Evolutionary conservation across 2,888 invertebrate species (phyloP).

Genomic region (Dusona sp.): DNA sequence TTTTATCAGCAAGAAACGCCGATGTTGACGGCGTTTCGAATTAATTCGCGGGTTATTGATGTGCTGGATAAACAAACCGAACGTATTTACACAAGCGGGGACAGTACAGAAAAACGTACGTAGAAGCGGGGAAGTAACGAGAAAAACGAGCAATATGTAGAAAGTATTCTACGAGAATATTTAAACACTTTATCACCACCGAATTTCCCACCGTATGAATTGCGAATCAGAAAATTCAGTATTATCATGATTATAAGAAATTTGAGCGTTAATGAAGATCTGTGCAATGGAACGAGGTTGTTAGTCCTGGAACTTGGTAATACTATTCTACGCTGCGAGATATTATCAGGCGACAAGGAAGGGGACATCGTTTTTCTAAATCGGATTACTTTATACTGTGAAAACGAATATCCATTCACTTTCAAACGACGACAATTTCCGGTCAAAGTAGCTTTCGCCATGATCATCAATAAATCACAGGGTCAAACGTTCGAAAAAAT

Average conservation of each 20-base stretch:
- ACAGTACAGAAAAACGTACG: constrained; percentile 59
- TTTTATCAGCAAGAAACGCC: constrained; percentile 59
- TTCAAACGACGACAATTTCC: constrained; percentile 67
- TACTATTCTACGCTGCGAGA: constrained; percentile 58
- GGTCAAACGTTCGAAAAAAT: constrained; percentile 66
- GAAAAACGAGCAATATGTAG: constrained; percentile 27
- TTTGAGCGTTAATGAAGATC: constrained; percentile 52
- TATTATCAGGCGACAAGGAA: constrained; percentile 65
- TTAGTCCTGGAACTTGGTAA: background rate
- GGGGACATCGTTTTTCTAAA: constrained; percentile 48
- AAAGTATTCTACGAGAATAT: constrained; percentile 60
- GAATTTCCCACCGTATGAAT: constrained; percentile 30
- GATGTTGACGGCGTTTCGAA: constrained; percentile 54
- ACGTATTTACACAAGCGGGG: constrained; percentile 55
- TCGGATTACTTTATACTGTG: constrained; percentile 35
- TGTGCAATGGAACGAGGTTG: constrained; percentile 64
- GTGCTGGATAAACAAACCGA: constrained; percentile 61
- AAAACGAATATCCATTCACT: constrained; percentile 15
- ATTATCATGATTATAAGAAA: constrained; percentile 59
- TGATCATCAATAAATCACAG: constrained; percentile 70
- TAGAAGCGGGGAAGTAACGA: too few species aligned
- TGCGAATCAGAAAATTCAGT: constrained; percentile 38
- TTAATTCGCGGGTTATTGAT: constrained; percentile 66
- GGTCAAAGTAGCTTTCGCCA: constrained; percentile 69
- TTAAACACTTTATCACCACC: constrained; percentile 56